Evolutionary conservation across 2,797 vertebrate genomes (phyloP).

Genomic region (Bovichtus variegatus): DNA sequence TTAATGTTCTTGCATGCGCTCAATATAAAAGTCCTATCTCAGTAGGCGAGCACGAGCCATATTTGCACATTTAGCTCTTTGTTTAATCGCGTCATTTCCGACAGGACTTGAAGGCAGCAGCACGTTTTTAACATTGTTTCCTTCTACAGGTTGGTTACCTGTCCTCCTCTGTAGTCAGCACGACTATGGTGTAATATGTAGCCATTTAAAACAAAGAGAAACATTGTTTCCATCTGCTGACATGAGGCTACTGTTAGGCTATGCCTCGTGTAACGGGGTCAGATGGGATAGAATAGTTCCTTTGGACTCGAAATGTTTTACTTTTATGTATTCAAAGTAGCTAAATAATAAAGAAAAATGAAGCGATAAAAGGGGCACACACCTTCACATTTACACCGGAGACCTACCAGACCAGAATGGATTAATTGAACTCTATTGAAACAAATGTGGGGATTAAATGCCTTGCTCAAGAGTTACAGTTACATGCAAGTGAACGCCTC

Average conservation of each 20-base stretch:
- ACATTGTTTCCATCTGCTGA: not conserved
- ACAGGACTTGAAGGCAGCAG: slow-evolving; percentile 35
- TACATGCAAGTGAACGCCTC: not conserved
- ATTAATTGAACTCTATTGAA: not conserved
- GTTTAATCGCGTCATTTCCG: not conserved
- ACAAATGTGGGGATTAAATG: not conserved
- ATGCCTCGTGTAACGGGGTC: not conserved
- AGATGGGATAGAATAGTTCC: not conserved
- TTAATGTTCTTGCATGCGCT: not conserved
- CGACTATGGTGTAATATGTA: not conserved
- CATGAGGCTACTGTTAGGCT: not conserved
- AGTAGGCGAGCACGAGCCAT: not conserved
- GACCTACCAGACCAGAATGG: not conserved
- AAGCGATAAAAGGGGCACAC: not conserved
- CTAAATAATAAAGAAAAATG: not conserved
- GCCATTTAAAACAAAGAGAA: not conserved
- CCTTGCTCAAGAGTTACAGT: not conserved
- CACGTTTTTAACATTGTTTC: not conserved
- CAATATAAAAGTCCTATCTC: not conserved
- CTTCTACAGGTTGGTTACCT: slow-evolving; percentile 1
- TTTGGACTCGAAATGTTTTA: not conserved
- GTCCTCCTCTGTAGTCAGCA: not conserved
- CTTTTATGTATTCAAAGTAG: not conserved
- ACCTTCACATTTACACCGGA: not conserved
- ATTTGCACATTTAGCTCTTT: not conserved